A percentile compares a stretch with the other conserved stretches of the same genome.
These are phyloP conservation scores for Eupeodes luniger DNA, from an alignment of 2,888 invertebrate species.

Conservation along the genomic window DNA sequence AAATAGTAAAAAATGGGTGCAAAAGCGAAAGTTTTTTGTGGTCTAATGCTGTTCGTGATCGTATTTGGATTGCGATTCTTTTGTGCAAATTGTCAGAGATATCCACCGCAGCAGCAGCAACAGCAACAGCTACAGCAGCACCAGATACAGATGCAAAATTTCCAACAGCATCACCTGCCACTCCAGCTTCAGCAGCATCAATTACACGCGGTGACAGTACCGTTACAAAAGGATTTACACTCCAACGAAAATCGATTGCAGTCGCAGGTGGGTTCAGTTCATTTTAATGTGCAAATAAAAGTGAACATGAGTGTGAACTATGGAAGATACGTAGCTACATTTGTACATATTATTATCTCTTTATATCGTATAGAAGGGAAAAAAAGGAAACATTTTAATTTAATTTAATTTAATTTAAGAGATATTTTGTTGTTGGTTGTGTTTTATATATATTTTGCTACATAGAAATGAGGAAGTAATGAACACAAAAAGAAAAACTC, in stretches of 20 bases:
- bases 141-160: constrained; percentile 57
- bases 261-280: constrained; percentile 69
- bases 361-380: background rate
- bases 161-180: constrained; percentile 58
- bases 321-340: background rate
- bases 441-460: background rate
- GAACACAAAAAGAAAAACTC: too few relatives aligned
- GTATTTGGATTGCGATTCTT: constrained; percentile 77
- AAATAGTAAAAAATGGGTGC: constrained; percentile 69
- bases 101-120: constrained; percentile 55
- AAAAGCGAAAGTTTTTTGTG: constrained; percentile 77
- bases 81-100: constrained; percentile 77
- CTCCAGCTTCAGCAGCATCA: constrained; percentile 66
- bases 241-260: constrained; percentile 74
- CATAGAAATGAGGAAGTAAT: background rate
- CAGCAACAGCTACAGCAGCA: constrained; percentile 57
- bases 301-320: constrained; percentile 23
- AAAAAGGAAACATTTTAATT: background rate
- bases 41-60: constrained; percentile 73
- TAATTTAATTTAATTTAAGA: constrained; percentile 6
- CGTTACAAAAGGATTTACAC: constrained; percentile 73
- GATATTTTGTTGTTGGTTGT: background rate
- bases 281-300: constrained; percentile 16
- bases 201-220: constrained; percentile 63
- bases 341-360: too few relatives aligned